Conservation (phyloP, 2,888 invertebrate genomes). For the Schrankia costaestrigalis region DNA sequence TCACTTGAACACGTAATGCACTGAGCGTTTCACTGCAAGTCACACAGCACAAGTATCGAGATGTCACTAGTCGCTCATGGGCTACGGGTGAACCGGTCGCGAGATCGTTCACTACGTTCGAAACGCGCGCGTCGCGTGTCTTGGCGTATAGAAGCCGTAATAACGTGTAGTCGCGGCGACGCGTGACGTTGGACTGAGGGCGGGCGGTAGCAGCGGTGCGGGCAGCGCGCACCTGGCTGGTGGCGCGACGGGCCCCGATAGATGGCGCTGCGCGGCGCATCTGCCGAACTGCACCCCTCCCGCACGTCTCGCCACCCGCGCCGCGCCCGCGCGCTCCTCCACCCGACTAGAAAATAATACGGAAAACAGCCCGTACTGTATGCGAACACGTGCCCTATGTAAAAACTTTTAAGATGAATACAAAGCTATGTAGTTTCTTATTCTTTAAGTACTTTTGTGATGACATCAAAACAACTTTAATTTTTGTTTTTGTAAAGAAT, state of each 20-base stretch:
- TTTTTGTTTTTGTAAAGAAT: too few species aligned
- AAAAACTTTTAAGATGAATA: constrained; percentile 61
- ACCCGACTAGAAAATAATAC: constrained; percentile 73
- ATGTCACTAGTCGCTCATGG: constrained; percentile 76
- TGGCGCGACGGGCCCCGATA: constrained; percentile 53
- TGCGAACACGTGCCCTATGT: constrained; percentile 71
- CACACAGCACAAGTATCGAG: constrained; percentile 74
- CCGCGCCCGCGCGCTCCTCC: constrained; percentile 37
- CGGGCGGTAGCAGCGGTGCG: constrained; percentile 72
- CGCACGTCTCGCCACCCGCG: constrained; percentile 33
- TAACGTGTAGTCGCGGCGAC: constrained; percentile 65
- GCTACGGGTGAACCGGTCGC: constrained; percentile 72
- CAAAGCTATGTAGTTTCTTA: constrained; percentile 46
- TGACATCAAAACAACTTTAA: background rate
- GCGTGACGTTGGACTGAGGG: constrained; percentile 78
- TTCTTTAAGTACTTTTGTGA: constrained; percentile 15
- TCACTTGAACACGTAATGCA: constrained; percentile 72
- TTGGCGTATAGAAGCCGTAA: constrained; percentile 55
- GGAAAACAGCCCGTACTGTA: constrained; percentile 69
- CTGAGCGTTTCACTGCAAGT: constrained; percentile 76
- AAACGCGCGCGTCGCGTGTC: constrained; percentile 75
- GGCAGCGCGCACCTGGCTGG: constrained; percentile 69
- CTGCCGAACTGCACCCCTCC: constrained; percentile 55
- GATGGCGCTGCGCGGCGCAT: constrained; percentile 79
- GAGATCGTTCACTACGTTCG: constrained; percentile 74